Conservation (phyloP, 2,113 vertebrate species). For the Noturus placidus region DNA sequence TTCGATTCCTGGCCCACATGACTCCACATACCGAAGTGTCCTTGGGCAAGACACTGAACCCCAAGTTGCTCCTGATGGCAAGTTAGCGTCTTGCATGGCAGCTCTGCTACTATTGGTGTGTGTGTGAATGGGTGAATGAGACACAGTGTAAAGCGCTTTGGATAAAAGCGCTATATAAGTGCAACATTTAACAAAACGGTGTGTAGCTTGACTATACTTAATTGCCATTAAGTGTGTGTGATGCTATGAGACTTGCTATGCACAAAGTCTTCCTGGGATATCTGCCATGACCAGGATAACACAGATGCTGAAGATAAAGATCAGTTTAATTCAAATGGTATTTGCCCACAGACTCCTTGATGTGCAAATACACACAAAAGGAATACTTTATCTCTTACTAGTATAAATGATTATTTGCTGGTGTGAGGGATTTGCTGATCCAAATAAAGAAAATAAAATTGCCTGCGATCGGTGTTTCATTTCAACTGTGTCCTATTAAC, state of each 20-base stretch:
- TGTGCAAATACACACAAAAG: not conserved
- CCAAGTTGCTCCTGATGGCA: too few species aligned
- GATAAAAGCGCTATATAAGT: too few species aligned
- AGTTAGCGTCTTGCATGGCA: too few species aligned
- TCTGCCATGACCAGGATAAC: not conserved
- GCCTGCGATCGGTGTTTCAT: not conserved
- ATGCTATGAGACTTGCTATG: not conserved
- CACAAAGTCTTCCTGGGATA: not conserved
- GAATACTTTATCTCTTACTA: not conserved
- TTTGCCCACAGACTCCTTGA: not conserved
- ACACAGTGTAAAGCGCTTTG: too few species aligned
- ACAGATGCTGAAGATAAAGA: not conserved
- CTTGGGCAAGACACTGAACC: too few species aligned
- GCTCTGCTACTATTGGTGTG: too few species aligned
- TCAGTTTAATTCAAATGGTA: not conserved
- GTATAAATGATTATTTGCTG: not conserved
- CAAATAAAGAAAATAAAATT: not conserved
- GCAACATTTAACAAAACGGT: too few species aligned
- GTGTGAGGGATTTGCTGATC: not conserved
- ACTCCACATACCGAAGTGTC: too few species aligned
- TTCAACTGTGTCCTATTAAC: not conserved
- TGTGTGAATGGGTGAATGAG: too few species aligned
- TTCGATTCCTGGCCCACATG: too few species aligned
- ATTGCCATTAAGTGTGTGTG: not conserved
- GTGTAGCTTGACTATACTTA: not conserved